Percentiles rank a stretch among this genome's conserved stretches.
Conservation (phyloP, 2,888 invertebrate genomes). For the Steinernema hermaphroditum region DNA sequence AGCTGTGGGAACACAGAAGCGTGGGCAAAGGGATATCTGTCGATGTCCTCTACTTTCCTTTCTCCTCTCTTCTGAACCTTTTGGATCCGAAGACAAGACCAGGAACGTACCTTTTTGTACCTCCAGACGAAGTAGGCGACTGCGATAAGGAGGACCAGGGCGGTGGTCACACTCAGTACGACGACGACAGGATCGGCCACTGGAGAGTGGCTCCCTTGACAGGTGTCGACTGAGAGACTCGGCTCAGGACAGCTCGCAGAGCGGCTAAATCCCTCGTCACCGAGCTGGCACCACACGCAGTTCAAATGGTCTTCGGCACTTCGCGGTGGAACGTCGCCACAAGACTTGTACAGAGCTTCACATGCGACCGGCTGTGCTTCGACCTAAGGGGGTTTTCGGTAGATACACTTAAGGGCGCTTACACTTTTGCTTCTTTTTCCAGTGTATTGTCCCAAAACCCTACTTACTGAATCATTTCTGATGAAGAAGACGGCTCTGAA, state of each 20-base stretch:
- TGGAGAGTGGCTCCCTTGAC: too few relatives aligned
- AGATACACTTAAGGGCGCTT: too few relatives aligned
- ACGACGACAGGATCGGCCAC: too few relatives aligned
- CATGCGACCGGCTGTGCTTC: background rate
- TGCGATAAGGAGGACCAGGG: too few relatives aligned
- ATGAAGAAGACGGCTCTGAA: background rate
- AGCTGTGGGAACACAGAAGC: background rate
- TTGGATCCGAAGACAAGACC: background rate
- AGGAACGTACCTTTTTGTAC: too few relatives aligned
- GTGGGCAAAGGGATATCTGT: background rate
- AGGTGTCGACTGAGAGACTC: too few relatives aligned
- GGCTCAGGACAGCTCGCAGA: too few relatives aligned
- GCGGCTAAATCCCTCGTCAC: background rate
- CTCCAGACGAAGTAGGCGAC: too few relatives aligned
- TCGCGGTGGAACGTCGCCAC: background rate
- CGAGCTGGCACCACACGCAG: background rate
- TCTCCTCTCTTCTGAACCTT: too few relatives aligned
- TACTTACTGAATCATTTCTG: background rate
- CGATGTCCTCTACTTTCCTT: too few relatives aligned
- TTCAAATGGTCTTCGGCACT: background rate
- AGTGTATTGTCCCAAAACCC: background rate
- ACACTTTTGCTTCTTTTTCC: background rate
- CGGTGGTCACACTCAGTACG: too few relatives aligned
- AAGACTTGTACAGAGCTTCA: background rate
- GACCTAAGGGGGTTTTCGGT: background rate